Conservation (phyloP, 2,888 invertebrate genomes). For the Crematogaster levior region DNA sequence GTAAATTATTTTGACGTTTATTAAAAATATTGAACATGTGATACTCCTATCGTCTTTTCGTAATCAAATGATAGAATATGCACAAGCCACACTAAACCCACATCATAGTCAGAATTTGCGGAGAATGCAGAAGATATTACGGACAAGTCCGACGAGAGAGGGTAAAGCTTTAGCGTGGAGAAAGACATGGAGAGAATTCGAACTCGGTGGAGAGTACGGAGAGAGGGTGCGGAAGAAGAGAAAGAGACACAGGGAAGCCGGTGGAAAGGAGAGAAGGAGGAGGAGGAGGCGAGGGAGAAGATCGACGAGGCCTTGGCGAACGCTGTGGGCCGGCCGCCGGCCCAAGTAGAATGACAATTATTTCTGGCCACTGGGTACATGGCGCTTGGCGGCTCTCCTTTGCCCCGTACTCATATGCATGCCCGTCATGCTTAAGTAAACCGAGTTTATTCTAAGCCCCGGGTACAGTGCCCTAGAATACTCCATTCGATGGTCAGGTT, state of each 20-base stretch:
- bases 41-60: neutral
- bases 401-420: conserved; percentile 81
- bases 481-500: conserved; percentile 80
- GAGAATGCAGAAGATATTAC: conserved; percentile 27
- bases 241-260: neutral
- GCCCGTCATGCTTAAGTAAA: conserved; percentile 83
- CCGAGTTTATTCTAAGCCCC: conserved; percentile 81
- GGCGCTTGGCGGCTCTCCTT: conserved; percentile 83
- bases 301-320: conserved; percentile 62
- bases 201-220: neutral
- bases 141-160: conserved; percentile 7
- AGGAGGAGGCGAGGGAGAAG: neutral
- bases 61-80: neutral
- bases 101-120: neutral
- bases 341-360: conserved; percentile 82
- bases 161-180: neutral
- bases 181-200: neutral
- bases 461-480: conserved; percentile 80
- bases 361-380: conserved; percentile 82
- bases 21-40: neutral
- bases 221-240: conserved; percentile 25
- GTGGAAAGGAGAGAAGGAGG: neutral
- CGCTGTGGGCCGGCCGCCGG: conserved; percentile 50
- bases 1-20: neutral
- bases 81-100: neutral